These are phyloP conservation scores for Phyllotis vaccarum DNA, from an alignment of 2,797 vertebrate species.

Conservation along the genomic window DNA sequence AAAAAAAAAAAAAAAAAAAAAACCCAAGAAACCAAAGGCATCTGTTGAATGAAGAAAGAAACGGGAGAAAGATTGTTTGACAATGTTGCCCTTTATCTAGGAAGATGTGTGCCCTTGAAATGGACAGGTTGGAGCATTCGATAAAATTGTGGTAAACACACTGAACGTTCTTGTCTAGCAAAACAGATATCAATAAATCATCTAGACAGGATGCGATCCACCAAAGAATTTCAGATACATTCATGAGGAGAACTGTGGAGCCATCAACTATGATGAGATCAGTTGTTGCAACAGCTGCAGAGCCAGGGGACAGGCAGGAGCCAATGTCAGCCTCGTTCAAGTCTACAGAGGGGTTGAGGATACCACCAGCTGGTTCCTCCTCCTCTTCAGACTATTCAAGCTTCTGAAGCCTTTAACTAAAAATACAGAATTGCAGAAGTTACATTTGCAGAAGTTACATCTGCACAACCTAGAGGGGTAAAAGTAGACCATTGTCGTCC, in stretches of 20 bases:
- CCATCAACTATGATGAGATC: not conserved
- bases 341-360: not conserved
- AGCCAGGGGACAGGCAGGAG: not conserved
- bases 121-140: not conserved
- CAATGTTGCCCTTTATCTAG: not conserved
- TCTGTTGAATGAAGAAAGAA: not conserved
- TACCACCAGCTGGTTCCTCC: not conserved
- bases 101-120: conserved; percentile 57
- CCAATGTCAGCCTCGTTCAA: not conserved
- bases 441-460: not conserved
- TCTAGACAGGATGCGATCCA: conserved; percentile 58
- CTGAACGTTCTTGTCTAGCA: conserved; percentile 61
- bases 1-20: conserved; percentile 68
- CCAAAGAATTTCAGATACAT: conserved; percentile 32
- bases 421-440: not conserved
- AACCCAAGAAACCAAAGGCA: conserved; percentile 43
- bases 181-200: conserved; percentile 72
- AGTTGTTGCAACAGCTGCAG: conserved; percentile 6
- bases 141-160: conserved; percentile 30
- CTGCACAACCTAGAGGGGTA: not conserved
- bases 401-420: conserved; percentile 16
- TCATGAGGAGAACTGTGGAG: not conserved
- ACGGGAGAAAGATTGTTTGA: not conserved
- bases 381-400: not conserved
- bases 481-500: not conserved